Percentiles rank a stretch among this genome's conserved stretches.
Conservation (phyloP, 2,888 invertebrate species). For the Drosophila maculinotata region DNA sequence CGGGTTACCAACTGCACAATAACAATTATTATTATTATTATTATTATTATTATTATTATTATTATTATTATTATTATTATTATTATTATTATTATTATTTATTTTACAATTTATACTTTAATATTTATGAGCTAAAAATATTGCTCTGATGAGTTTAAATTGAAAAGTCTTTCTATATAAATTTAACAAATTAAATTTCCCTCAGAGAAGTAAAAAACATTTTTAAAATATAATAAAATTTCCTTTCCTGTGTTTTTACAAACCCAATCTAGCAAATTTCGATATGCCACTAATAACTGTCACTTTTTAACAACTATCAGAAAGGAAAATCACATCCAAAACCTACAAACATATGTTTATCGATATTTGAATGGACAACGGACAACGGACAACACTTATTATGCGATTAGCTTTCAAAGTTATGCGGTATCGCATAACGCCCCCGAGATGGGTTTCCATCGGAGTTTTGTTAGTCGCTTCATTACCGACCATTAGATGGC, state of each 20-base stretch:
- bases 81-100: slow-evolving; percentile 1
- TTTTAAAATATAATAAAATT: not conserved
- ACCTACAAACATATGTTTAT: slow-evolving; percentile 16
- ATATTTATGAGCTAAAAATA: too few species aligned
- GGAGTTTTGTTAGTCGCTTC: slow-evolving; percentile 61
- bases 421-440: slow-evolving; percentile 23
- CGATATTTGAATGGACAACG: slow-evolving; percentile 22
- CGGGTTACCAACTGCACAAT: slow-evolving; percentile 30
- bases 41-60: slow-evolving; percentile 3
- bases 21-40: slow-evolving; percentile 15
- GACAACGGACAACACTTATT: slow-evolving; percentile 14
- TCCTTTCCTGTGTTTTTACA: not conserved
- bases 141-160: too few species aligned
- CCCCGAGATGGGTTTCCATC: slow-evolving; percentile 28
- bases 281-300: too few species aligned
- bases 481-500: slow-evolving; percentile 60
- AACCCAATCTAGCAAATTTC: not conserved
- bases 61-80: slow-evolving; percentile 17
- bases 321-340: slow-evolving; percentile 4
- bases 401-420: slow-evolving; percentile 10
- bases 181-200: too few species aligned
- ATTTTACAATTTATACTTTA: not conserved
- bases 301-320: slow-evolving; percentile 16
- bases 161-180: too few species aligned
- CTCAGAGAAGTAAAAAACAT: too few species aligned